A percentile compares a stretch with the other conserved stretches of the same genome.
Evolutionary conservation across 2,797 vertebrate species (phyloP).

Genomic region (Echeneis naucrates): DNA sequence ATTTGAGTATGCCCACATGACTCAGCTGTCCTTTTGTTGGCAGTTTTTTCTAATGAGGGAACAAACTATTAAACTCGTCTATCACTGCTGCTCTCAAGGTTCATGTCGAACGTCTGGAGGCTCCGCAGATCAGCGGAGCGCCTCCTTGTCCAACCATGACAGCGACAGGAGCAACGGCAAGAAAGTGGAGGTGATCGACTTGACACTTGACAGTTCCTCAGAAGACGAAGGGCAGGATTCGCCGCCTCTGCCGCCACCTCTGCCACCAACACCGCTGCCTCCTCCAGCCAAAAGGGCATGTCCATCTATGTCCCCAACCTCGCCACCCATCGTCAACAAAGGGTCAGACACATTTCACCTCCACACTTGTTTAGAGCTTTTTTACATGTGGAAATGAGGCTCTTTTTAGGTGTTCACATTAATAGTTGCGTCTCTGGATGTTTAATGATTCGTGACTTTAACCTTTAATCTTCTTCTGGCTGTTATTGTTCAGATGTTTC

Average conservation of each 20-base stretch:
- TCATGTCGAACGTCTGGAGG: conserved; percentile 87
- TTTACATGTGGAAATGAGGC: conserved; percentile 36
- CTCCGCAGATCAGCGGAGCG: conserved; percentile 89
- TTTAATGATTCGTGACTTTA: conserved; percentile 49
- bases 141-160: conserved; percentile 77
- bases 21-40: not conserved
- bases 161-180: conserved; percentile 81
- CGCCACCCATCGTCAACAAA: conserved; percentile 91
- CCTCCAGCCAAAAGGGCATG: conserved; percentile 92
- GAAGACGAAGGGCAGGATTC: conserved; percentile 96
- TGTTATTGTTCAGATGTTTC: conserved; percentile 32
- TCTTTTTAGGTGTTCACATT: conserved; percentile 16
- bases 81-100: conserved; percentile 52
- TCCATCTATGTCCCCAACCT: conserved; percentile 92
- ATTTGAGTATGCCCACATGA: not conserved
- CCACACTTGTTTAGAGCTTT: not conserved
- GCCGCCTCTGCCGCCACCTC: conserved; percentile 45
- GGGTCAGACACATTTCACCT: conserved; percentile 84
- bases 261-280: conserved; percentile 45
- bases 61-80: not conserved
- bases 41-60: not conserved
- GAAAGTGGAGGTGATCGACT: conserved; percentile 96
- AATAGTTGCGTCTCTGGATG: conserved; percentile 9
- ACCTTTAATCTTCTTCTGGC: conserved; percentile 36
- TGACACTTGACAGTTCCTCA: conserved; percentile 97